Percentiles rank a stretch among this genome's conserved stretches.
phyloP scores from a whole-genome alignment of 2,888 invertebrate genomes.

The Rhamphomyia laevipes region DNA sequence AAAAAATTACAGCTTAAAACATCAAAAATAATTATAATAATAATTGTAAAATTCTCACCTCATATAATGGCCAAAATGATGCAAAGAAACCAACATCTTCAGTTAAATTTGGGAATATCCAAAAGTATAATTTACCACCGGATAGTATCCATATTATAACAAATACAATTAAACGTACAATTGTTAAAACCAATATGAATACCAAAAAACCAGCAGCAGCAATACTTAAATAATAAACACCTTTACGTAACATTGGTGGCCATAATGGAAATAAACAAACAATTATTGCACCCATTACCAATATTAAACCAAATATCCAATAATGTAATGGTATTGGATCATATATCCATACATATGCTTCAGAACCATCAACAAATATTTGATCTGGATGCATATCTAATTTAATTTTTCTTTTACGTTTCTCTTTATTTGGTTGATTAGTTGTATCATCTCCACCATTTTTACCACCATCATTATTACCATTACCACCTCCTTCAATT shows the following conservation, averaged over 20 bases:
- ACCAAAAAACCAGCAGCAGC: constrained; percentile 92
- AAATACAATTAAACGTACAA: constrained; percentile 83
- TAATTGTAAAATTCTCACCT: constrained; percentile 41
- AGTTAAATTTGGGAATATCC: constrained; percentile 97
- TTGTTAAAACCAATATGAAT: constrained; percentile 79
- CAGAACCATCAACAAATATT: constrained; percentile 81
- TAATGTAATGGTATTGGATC: constrained; percentile 92
- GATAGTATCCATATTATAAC: constrained; percentile 81
- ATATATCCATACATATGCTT: constrained; percentile 97
- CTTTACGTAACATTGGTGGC: constrained; percentile 86
- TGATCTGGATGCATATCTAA: constrained; percentile 97
- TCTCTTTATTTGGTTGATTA: constrained; percentile 38
- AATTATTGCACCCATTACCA: constrained; percentile 85
- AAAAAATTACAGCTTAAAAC: not conserved
- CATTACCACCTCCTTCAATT: constrained; percentile 29
- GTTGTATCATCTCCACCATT: constrained; percentile 13
- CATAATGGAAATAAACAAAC: constrained; percentile 98
- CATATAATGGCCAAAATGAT: constrained; percentile 95
- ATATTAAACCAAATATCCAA: constrained; percentile 82
- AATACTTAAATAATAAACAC: constrained; percentile 93
- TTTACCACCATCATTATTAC: constrained; percentile 14
- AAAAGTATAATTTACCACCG: constrained; percentile 83
- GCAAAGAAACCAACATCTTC: constrained; percentile 99
- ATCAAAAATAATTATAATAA: not conserved
- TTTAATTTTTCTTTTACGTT: constrained; percentile 80